These are phyloP conservation scores for Columba janthina DNA, from an alignment of 2,113 vertebrate genomes.

Conservation along the genomic window DNA sequence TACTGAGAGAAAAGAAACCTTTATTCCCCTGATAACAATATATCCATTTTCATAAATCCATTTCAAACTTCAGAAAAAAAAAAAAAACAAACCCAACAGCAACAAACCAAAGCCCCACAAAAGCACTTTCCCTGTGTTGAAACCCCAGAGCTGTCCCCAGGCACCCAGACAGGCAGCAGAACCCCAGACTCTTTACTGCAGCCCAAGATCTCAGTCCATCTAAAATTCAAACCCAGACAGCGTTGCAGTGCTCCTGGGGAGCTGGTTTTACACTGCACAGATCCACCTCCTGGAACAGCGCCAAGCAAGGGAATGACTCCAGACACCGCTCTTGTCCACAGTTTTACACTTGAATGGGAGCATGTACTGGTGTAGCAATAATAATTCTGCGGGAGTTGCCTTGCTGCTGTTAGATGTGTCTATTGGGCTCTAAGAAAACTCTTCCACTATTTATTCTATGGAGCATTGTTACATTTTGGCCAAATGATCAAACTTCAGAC, in stretches of 20 bases:
- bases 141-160: neutral
- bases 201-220: neutral
- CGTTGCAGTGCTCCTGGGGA: neutral
- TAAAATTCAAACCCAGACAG: neutral
- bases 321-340: neutral
- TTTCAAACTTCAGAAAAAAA: neutral
- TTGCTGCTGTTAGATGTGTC: neutral
- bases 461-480: neutral
- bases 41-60: conserved; percentile 58
- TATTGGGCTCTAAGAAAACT: neutral
- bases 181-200: neutral
- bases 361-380: neutral
- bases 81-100: neutral
- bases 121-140: neutral
- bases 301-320: neutral
- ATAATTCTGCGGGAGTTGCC: neutral
- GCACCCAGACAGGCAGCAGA: neutral
- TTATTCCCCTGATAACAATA: conserved; percentile 18
- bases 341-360: neutral
- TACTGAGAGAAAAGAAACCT: neutral
- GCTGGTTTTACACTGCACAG: neutral
- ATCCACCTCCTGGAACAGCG: neutral
- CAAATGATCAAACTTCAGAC: neutral
- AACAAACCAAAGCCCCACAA: neutral
- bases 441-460: neutral